These are phyloP conservation scores for Coreoperca whiteheadi DNA, from an alignment of 2,113 vertebrate genomes.

Conservation along the genomic window DNA sequence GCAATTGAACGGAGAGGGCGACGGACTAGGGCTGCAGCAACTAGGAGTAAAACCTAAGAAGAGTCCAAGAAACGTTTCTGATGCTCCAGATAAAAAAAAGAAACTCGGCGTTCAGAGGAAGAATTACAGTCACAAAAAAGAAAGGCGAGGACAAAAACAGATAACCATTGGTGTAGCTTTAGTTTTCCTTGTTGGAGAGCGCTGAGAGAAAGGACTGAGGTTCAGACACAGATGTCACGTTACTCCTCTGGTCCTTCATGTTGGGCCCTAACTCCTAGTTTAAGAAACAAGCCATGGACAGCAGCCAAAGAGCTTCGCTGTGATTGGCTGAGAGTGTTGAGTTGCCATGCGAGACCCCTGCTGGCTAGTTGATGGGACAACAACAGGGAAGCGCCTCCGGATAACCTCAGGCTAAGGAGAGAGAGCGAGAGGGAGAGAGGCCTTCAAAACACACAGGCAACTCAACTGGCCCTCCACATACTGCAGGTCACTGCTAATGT, in stretches of 20 bases:
- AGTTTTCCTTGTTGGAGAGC: too few relatives aligned
- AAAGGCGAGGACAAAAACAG: too few relatives aligned
- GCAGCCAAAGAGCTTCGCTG: conserved; percentile 1
- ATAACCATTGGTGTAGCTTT: too few relatives aligned
- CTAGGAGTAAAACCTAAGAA: too few relatives aligned
- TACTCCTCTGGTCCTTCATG: background rate
- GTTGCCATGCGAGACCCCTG: conserved; percentile 52
- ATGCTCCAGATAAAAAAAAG: too few relatives aligned
- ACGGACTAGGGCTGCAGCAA: too few relatives aligned
- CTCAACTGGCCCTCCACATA: conserved; percentile 34
- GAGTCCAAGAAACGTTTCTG: too few relatives aligned
- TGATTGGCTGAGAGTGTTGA: conserved; percentile 42
- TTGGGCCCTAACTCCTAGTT: background rate
- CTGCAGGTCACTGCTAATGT: conserved; percentile 33
- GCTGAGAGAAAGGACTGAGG: too few relatives aligned
- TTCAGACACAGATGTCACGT: too few relatives aligned
- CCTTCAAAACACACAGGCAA: background rate
- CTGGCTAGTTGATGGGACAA: conserved; percentile 53
- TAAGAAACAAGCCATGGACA: conserved; percentile 3
- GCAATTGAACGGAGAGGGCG: too few relatives aligned
- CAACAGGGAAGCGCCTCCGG: conserved; percentile 7
- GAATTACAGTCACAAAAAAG: too few relatives aligned
- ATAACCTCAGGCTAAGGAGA: conserved; percentile 13
- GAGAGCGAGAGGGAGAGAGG: conserved; percentile 12
- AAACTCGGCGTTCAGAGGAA: too few relatives aligned